Evolutionary conservation across 2,113 vertebrate species (phyloP), one percentile per base, ranked within the genome.

Genomic region (Thinocorus orbignyianus): DNA sequence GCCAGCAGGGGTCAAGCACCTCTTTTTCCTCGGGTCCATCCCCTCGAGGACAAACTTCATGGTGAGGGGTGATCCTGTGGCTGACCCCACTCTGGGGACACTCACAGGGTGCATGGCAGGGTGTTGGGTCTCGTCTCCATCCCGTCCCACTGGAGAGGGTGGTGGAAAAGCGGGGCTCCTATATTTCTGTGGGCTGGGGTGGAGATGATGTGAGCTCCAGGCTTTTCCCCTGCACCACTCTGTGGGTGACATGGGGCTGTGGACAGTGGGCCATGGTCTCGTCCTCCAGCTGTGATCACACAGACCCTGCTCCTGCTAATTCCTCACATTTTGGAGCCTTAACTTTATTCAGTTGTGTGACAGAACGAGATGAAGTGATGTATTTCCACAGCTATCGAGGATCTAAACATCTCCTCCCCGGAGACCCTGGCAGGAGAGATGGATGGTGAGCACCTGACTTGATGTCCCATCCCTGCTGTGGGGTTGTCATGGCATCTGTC

Each of bases 241-340:
- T 8, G 3, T 11, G 52, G 13, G 23, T 2, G 9, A 30, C 17
- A 19, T 10, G 66, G 33, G 24, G 7, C 4, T 42, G 69, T 14
- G 42, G 46, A 11, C 1, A 2, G 23, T 6, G 20, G 9, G 10
- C 20, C 49, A 17, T 17, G 5, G 13, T 39, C 12, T 51, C 1
- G 4, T 16, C 4, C 46, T 23, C 44, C 51, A 57, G 31, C 10
- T 24, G 20, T 12, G 57, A 23, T 19, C 33, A 7, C 18, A 11
- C 41, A 46, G 35, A 33, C 18, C 44, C 62, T 41, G 51, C 61
- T 14, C 69, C 13, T 35, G 42, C 13, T 48, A 58, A 49, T 62
- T 52, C 37, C 62, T 84, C 33, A 9, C 28, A 16, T 61, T 61
- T 52, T 57, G 25, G 48, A 87, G n/a, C 42, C 26, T 76, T 26